A percentile compares a stretch with the other conserved stretches of the same genome.
These are phyloP conservation scores for Stigmatopora argus DNA, from an alignment of 2,113 vertebrate genomes.

Conservation along the genomic window DNA sequence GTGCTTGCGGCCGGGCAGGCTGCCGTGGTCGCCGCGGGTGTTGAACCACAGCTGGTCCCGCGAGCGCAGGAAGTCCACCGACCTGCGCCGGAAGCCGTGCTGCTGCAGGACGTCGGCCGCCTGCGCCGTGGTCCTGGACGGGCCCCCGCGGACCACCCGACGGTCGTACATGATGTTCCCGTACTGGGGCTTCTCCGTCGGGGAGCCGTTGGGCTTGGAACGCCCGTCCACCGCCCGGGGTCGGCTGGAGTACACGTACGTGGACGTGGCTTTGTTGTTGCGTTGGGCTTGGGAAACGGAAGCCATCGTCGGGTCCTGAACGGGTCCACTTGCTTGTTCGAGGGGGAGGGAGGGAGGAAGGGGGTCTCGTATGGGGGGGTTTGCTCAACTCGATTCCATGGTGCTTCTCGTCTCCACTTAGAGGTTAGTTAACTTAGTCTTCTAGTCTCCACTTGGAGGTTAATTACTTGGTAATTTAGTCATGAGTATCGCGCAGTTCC, in stretches of 20 bases:
- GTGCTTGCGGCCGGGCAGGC: slow-evolving; percentile 76
- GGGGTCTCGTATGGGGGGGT: too few relatives aligned
- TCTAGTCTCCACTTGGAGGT: too few relatives aligned
- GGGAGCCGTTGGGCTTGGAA: slow-evolving; percentile 64
- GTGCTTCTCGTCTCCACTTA: too few relatives aligned
- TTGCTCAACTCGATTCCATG: too few relatives aligned
- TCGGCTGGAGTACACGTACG: slow-evolving; percentile 76
- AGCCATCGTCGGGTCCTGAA: slow-evolving; percentile 29
- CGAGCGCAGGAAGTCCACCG: slow-evolving; percentile 43
- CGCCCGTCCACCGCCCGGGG: slow-evolving; percentile 70
- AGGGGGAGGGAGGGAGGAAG: too few relatives aligned
- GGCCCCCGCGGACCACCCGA: slow-evolving; percentile 84
- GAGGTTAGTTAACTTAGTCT: too few relatives aligned
- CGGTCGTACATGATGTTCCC: slow-evolving; percentile 87
- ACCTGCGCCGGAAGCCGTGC: slow-evolving; percentile 62
- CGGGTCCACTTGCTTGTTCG: too few relatives aligned
- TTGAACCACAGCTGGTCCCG: slow-evolving; percentile 53
- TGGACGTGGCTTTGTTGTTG: slow-evolving; percentile 54
- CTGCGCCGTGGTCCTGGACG: slow-evolving; percentile 61
- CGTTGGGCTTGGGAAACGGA: slow-evolving; percentile 47
- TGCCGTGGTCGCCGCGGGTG: slow-evolving; percentile 73
- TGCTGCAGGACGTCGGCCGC: slow-evolving; percentile 66
- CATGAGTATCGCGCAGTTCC: too few relatives aligned
- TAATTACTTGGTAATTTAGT: too few relatives aligned
- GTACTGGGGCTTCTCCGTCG: slow-evolving; percentile 28